A percentile compares a stretch with the other conserved stretches of the same genome.
These are phyloP conservation scores for Ormyrus thymus DNA, from an alignment of 2,888 invertebrate species.

Conservation along the genomic window DNA sequence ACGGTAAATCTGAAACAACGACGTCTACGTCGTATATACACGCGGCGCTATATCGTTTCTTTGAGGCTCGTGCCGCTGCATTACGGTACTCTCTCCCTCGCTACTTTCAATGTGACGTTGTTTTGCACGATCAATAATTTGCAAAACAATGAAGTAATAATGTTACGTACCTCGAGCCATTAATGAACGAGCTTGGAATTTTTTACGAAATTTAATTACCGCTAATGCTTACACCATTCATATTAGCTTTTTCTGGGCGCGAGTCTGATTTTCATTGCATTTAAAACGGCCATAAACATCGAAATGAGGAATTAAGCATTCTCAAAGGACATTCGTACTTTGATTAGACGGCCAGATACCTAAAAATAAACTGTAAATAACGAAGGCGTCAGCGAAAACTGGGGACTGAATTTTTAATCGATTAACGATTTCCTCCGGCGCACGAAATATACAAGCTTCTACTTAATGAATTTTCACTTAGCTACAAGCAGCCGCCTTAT, in stretches of 20 bases:
- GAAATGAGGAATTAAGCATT: neutral
- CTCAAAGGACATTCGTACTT: too few species aligned
- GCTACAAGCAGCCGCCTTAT: neutral
- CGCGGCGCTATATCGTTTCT: slow-evolving; percentile 9
- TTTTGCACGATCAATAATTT: slow-evolving; percentile 47
- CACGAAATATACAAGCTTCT: neutral
- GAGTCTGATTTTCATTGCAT: neutral
- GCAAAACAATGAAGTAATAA: slow-evolving; percentile 53
- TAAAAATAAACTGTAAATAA: too few species aligned
- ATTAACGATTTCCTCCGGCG: too few species aligned
- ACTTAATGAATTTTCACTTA: slow-evolving; percentile 27
- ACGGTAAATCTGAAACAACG: slow-evolving; percentile 36
- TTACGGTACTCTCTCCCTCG: slow-evolving; percentile 34
- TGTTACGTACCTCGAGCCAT: slow-evolving; percentile 8
- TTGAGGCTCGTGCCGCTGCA: slow-evolving; percentile 25
- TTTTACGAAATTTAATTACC: slow-evolving; percentile 34
- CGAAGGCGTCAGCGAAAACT: too few species aligned
- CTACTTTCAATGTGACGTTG: slow-evolving; percentile 17
- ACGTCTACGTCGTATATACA: neutral
- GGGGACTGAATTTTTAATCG: too few species aligned
- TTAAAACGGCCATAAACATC: slow-evolving; percentile 6
- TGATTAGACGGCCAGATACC: too few species aligned
- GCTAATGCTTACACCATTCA: slow-evolving; percentile 16
- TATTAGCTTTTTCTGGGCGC: slow-evolving; percentile 9
- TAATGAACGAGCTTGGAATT: slow-evolving; percentile 37